Percentiles rank a stretch among this genome's conserved stretches.
phyloP scores from a whole-genome alignment of 1,140 invertebrate species.

The Mylabris phalerata region DNA sequence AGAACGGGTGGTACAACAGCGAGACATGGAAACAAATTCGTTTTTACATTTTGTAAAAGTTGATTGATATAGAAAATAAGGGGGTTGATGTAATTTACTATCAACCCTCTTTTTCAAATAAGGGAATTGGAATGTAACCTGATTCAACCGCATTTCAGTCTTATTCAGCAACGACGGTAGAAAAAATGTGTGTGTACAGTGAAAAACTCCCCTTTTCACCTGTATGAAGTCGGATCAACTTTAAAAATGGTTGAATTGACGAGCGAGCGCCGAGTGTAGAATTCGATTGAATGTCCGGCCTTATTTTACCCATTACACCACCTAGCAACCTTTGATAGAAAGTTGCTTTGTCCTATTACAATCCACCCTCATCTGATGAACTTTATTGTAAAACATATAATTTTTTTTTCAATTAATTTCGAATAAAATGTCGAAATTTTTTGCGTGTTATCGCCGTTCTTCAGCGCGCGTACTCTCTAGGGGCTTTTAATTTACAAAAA shows the following conservation, averaged over 20 bases:
- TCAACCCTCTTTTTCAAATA: no score
- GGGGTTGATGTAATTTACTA: no score
- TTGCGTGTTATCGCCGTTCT: constrained; percentile 8
- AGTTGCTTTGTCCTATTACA: constrained; percentile 11
- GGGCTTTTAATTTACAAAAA: constrained; percentile 13
- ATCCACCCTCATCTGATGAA: no score
- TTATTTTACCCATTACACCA: constrained; percentile 13
- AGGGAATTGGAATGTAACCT: constrained; percentile 8
- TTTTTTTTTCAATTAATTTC: no score
- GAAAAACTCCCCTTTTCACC: constrained; percentile 11
- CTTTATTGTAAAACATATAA: no score
- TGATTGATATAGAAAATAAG: no score
- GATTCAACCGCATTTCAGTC: constrained; percentile 14
- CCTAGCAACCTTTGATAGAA: constrained; percentile 21
- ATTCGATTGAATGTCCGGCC: not conserved
- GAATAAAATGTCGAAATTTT: no score
- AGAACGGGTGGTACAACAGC: no score
- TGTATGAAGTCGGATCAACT: constrained; percentile 23
- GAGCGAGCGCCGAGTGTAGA: not conserved
- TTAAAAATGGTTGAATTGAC: constrained; percentile 16
- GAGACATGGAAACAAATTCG: no score
- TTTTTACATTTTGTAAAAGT: no score
- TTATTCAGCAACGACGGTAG: not conserved
- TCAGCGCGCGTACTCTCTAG: not conserved
- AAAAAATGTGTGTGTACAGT: no score